Base-by-base conservation (phyloP, 2,888 invertebrate species). In the Sphaerophoria taeniata region DNA sequence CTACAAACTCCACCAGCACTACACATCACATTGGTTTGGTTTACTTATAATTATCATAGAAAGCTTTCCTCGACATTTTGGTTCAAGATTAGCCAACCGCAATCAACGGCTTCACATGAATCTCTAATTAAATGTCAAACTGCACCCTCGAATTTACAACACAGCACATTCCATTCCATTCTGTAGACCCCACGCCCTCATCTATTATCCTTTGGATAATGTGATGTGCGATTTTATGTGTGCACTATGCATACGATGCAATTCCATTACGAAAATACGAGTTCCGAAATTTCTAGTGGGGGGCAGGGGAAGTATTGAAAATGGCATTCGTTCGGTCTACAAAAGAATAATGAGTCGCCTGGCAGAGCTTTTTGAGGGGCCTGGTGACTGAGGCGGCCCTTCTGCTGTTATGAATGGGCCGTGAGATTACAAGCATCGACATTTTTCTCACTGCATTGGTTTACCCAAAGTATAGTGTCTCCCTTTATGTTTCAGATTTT, bases 361-460 rank as follows among this genome's bases (percentile, higher is more conserved):
- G 80, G 12, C 24, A 53, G 67, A 36, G 12, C 51, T 51, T 71
- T 82, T 82, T 43, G 43, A 80, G n/a, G 24, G 24, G 24, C 80
- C 77, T 81, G 76, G 85, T 73, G 80, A 24, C 24, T 24, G 24
- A 24, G 80, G 81, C 69, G 80, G 67, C 72, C 69, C 24, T 65
- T 65, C 65, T 49, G 34, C 56, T 70, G 81, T 85, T 85, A 81
- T 85, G 85, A 85, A 85, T 85, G 85, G 81, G 80, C 60, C 81
- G 73, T 70, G 85, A 77, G 85, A 85, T 85, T 85, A 85, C 85
- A 85, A 85, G 81, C 81, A 81, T 85, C 85, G 85, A 85, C 85
- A 85, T 85, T 85, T 85, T 85, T 74, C 63, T 72, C 77, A 72
- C 69, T 85, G 85, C 80, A 80, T 85, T 69, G 75, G 71, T 70